Base-by-base conservation (phyloP, 1,140 invertebrate genomes). In the Neomicropteryx cornuta region DNA sequence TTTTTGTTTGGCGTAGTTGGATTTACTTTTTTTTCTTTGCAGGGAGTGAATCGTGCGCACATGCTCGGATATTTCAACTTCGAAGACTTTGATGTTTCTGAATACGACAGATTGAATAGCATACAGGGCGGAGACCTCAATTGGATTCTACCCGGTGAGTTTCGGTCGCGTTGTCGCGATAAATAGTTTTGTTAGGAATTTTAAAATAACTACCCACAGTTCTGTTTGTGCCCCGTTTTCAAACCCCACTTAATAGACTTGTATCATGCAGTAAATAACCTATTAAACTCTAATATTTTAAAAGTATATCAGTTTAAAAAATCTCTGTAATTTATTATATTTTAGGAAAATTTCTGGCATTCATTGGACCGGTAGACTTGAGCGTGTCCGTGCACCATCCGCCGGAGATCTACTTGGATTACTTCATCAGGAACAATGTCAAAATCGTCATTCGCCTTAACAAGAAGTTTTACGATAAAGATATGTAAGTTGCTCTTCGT, bases 91-190 rank as follows among this genome's bases (percentile, higher is more conserved):
- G 83, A 97, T 72, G 76, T 83, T 16, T 81, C 89, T 35, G 92
- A 98, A 61, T 98, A 98, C 63, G 91, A 97, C 54, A 76, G 68
- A 52, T 74, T 76, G 39, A 72, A 92, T 75, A 81, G 83, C 68
- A 92, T 98, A 23, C 88, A 97, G 67, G 94, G 95, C 61, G 96
- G 95, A 16, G 96, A 99, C 65, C 77, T 99, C 29, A 99, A 98
- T 71, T 99, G 96, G 96, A 94, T 99, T 50, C 71, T 98, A 41
- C 96, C 96, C 24, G 81, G 84, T 54, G 45, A 39, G 17, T 38
- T 16, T 27, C 5, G n/a, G n/a, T n/a, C n/a, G n/a, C n/a, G n/a
- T n/a, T n/a, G n/a, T n/a, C n/a, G n/a, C n/a, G n/a, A n/a, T n/a
- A n/a, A n/a, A n/a, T n/a, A n/a, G n/a, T n/a, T n/a, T n/a, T n/a